These are phyloP conservation scores for Montipora sp. DNA, from an alignment of 64 coral and sea anemone genomes.

Conservation along the genomic window DNA sequence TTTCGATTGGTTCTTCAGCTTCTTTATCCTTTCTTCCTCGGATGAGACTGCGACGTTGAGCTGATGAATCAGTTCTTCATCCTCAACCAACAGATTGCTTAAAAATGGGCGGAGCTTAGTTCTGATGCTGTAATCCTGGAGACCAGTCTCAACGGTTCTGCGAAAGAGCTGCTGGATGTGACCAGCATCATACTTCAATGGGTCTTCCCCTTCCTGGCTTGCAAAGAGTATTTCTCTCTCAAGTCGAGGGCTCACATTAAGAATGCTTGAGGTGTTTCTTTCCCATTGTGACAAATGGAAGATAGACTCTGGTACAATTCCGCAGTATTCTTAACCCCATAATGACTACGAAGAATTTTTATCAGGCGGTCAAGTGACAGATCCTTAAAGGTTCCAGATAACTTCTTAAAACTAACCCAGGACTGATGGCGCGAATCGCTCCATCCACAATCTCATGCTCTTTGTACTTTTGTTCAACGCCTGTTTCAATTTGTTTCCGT, in stretches of 20 bases:
- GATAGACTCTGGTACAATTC: conserved; percentile 47
- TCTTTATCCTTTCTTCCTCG: conserved; percentile 31
- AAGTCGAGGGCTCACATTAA: conserved; percentile 63
- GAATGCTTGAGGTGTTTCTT: conserved; percentile 56
- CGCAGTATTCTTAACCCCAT: conserved; percentile 44
- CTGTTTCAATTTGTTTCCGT: neutral
- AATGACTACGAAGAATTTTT: conserved; percentile 57
- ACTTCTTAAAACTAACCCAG: conserved; percentile 45
- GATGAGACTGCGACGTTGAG: conserved; percentile 40
- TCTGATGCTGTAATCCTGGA: no score
- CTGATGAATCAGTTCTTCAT: neutral
- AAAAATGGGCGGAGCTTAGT: no score
- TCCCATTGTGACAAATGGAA: conserved; percentile 6
- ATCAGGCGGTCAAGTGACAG: conserved; percentile 41
- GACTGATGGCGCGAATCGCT: conserved; percentile 1
- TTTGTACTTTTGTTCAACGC: no score
- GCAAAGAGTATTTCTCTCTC: conserved; percentile 65
- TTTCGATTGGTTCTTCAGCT: conserved; percentile 36
- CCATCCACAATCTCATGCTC: conserved; percentile 10
- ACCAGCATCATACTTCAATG: conserved; percentile 20
- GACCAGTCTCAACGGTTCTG: no score
- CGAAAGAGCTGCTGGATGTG: neutral
- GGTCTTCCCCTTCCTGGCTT: conserved; percentile 32
- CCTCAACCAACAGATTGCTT: neutral
- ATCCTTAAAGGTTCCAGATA: conserved; percentile 57